phyloP scores from a whole-genome alignment of 35 echinoderm and acorn worm species.

The Anneissia japonica region DNA sequence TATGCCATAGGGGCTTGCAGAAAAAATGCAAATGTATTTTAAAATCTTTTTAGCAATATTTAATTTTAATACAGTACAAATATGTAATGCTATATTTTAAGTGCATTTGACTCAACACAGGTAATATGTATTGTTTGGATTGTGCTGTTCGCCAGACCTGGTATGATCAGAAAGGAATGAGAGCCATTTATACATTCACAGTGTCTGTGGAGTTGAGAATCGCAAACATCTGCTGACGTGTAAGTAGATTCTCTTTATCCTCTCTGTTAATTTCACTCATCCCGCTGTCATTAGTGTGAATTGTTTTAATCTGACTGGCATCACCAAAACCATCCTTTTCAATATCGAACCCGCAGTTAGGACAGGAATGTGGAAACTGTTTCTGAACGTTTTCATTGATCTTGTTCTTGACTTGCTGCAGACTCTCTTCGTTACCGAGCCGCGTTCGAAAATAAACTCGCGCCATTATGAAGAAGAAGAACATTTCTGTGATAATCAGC shows the following conservation, averaged over 20 bases:
- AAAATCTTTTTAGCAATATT: no score
- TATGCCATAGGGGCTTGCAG: no score
- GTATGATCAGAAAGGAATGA: no score
- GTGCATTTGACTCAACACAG: no score
- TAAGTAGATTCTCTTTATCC: neutral
- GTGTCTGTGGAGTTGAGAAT: neutral
- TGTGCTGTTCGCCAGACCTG: no score
- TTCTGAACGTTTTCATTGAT: neutral
- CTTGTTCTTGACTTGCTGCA: neutral
- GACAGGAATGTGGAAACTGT: neutral
- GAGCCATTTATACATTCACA: neutral
- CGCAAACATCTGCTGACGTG: neutral
- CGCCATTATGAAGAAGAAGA: constrained; percentile 53
- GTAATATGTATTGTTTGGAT: no score
- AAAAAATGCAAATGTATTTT: no score
- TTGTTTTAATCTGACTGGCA: neutral
- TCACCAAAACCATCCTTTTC: neutral
- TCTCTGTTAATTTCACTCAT: neutral
- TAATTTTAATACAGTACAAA: no score
- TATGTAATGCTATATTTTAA: no score
- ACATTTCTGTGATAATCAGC: constrained; percentile 74
- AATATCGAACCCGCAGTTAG: neutral
- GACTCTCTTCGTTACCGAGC: constrained; percentile 44
- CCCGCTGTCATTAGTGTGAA: neutral
- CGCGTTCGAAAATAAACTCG: constrained; percentile 72